Evolutionary conservation across 2,888 invertebrate genomes (phyloP).

Genomic region (Petrolisthes cinctipes): DNA sequence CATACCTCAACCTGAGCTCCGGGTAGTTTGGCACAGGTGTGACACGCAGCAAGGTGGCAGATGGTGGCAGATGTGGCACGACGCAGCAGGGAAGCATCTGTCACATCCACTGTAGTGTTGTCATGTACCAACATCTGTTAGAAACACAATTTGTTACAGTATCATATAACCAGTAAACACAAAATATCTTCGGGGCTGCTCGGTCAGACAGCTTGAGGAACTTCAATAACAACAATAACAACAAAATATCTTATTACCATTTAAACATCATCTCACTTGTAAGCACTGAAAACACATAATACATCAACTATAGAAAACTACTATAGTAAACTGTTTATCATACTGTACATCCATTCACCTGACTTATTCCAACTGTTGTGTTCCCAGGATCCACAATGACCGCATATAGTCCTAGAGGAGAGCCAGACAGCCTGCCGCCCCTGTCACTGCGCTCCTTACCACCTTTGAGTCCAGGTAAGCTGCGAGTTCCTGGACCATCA

Average conservation of each 20-base stretch:
- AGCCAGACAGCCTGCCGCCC: slow-evolving; percentile 46
- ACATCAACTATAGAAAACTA: neutral
- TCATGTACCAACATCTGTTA: slow-evolving; percentile 28
- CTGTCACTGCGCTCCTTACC: slow-evolving; percentile 60
- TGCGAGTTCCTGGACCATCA: slow-evolving; percentile 64
- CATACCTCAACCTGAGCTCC: slow-evolving; percentile 26
- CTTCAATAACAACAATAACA: too few species aligned
- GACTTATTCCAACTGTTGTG: slow-evolving; percentile 27
- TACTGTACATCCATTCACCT: slow-evolving; percentile 38
- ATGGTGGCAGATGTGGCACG: neutral
- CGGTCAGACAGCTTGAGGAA: too few species aligned
- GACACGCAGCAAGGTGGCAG: slow-evolving; percentile 33
- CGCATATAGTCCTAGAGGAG: slow-evolving; percentile 35
- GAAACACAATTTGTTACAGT: neutral
- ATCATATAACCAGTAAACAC: too few species aligned
- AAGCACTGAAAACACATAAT: too few species aligned
- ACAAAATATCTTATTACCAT: too few species aligned
- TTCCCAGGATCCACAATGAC: slow-evolving; percentile 21
- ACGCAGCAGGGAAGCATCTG: slow-evolving; percentile 16
- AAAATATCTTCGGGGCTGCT: too few species aligned
- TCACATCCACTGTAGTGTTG: slow-evolving; percentile 34
- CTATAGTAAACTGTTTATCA: neutral
- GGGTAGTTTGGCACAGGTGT: slow-evolving; percentile 18
- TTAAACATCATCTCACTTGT: too few species aligned
- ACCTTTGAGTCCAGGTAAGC: slow-evolving; percentile 66